Evolutionary conservation across 2,797 vertebrate species (phyloP).

Genomic region (Petrocephalus schoutedeni): DNA sequence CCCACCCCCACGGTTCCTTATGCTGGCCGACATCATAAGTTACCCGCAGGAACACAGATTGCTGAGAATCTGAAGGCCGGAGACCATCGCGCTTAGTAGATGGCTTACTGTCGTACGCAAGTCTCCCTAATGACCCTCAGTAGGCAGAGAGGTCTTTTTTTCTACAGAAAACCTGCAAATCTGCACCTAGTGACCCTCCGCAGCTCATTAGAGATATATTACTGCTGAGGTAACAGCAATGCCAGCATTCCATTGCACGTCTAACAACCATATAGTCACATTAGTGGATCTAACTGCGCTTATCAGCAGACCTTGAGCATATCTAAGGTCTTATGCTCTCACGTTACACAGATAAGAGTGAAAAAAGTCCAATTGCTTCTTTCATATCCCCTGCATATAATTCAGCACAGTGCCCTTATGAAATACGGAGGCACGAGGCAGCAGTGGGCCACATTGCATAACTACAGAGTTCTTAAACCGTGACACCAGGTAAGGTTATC

Average conservation of each 20-base stretch:
- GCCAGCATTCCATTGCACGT: neutral
- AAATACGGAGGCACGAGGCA: slow-evolving; percentile 1
- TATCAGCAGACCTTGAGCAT: slow-evolving; percentile 23
- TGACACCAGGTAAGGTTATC: neutral
- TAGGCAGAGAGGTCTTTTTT: neutral
- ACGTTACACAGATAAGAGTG: slow-evolving; percentile 26
- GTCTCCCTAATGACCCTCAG: neutral
- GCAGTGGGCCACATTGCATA: neutral
- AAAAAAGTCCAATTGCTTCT: neutral
- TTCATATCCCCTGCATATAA: slow-evolving; percentile 23
- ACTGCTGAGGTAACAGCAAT: neutral
- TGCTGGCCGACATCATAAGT: neutral
- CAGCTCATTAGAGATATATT: neutral
- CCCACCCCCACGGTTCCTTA: slow-evolving; percentile 5
- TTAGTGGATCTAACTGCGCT: slow-evolving; percentile 1
- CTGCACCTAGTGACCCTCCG: neutral
- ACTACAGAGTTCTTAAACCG: neutral
- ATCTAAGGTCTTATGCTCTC: slow-evolving; percentile 29
- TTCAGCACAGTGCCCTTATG: slow-evolving; percentile 20
- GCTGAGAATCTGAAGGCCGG: neutral
- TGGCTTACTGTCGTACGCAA: neutral
- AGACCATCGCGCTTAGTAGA: neutral
- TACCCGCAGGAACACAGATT: neutral
- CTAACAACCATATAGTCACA: slow-evolving; percentile 5
- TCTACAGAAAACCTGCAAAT: neutral